A percentile compares a stretch with the other conserved stretches of the same genome.
Evolutionary conservation across 2,888 invertebrate genomes (phyloP).

Genomic region (Scaeva pyrastri): DNA sequence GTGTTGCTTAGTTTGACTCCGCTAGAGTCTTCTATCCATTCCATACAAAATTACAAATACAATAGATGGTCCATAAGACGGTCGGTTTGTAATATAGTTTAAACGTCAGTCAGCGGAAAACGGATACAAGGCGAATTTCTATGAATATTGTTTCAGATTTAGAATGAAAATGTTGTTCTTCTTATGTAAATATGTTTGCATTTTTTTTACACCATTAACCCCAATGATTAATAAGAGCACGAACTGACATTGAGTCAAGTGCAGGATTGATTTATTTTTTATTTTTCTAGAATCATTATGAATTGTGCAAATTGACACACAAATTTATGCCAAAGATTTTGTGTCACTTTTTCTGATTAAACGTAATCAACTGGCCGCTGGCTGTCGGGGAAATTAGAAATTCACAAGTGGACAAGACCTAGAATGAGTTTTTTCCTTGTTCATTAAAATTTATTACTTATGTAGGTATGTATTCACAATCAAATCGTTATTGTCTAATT

Average conservation of each 20-base stretch:
- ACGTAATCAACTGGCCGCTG: background rate
- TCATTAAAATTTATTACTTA: conserved; percentile 18
- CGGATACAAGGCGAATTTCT: conserved; percentile 64
- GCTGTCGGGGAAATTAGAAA: background rate
- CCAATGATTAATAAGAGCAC: conserved; percentile 46
- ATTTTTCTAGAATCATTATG: background rate
- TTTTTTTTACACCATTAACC: conserved; percentile 34
- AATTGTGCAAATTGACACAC: conserved; percentile 20
- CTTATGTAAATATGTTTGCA: background rate
- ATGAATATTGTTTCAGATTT: conserved; percentile 34
- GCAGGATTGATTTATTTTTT: conserved; percentile 36
- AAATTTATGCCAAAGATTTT: background rate
- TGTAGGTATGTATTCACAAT: conserved; percentile 43
- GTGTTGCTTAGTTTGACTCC: conserved; percentile 35
- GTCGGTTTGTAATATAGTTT: conserved; percentile 4
- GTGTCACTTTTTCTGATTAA: conserved; percentile 8
- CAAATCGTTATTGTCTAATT: conserved; percentile 1
- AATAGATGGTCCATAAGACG: background rate
- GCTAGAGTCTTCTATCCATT: conserved; percentile 2
- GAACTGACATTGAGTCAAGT: conserved; percentile 27
- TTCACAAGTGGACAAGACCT: background rate
- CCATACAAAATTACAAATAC: too few relatives aligned
- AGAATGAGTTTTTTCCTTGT: background rate
- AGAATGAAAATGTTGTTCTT: background rate
- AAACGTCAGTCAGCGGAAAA: conserved; percentile 28